Evolutionary conservation across 1,140 invertebrate species (phyloP), one percentile per base, ranked within the genome.

Genomic region (Proctacanthus coquilletti): DNA sequence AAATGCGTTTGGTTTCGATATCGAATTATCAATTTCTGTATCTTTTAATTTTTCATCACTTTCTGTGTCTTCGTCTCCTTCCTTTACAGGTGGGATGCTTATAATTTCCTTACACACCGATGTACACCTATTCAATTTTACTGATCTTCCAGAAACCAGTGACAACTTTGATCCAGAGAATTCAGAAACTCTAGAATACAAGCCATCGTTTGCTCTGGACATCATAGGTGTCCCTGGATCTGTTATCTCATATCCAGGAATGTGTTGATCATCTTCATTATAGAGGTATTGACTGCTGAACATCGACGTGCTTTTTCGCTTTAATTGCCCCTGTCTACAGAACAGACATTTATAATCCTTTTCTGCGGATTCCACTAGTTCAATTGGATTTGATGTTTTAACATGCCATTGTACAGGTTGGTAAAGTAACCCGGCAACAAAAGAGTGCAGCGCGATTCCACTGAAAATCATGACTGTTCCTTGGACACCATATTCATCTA

Each of bases 281-380:
- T 71, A 72, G 18, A 77, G 58, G 52, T 75, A 76, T 48, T 77
- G 74, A 52, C 74, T 76, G 38, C 70, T 70, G 47, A 74, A 69
- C 20, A 70, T 55, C 39, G 60, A 63, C 3, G 62, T 48, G 40
- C 59, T 61, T 42, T 65, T 48, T 1, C 47, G 51, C 5, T 55
- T 53, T 11, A 10, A 11, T 3, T 42, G 44, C 23, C 51, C 46
- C 41, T 48, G 35, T 34, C 51, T 19, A 41, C 56, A 60, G n/a
- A 50, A 56, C n/a, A 45, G 39, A 15, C 56, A 60, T 31, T 50
- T n/a, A n/a, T 18, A 2, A 21, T 45, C 44, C 6, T 34, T 17
- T 31, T 13, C 33, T 41, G 37, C 36, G 19, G 36, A 5, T 30
- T 32, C 34, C 27, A 18, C n/a, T n/a, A n/a, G n/a, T n/a, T n/a